Evolutionary conservation across 2,113 vertebrate species (phyloP).

Genomic region (Cinclus mexicanus): DNA sequence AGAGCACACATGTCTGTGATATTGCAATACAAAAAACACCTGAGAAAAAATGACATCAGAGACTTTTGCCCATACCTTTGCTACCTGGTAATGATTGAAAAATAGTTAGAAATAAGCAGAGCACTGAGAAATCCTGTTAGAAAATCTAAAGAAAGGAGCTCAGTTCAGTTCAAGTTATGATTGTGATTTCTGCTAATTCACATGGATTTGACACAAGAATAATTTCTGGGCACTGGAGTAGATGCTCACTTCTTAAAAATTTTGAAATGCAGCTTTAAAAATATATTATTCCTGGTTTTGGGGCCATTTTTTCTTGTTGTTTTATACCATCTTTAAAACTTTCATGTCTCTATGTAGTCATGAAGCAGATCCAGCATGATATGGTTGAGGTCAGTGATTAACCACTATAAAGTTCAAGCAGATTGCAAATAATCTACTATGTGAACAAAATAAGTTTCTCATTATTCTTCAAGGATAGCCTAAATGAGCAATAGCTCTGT

Average conservation of each 20-base stretch:
- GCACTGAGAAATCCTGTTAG: background rate
- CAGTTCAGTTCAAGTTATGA: background rate
- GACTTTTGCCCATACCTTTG: background rate
- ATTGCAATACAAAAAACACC: accelerated
- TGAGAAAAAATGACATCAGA: background rate
- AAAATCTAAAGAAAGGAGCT: background rate
- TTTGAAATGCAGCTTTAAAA: background rate
- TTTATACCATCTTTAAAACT: background rate
- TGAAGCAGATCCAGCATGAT: background rate
- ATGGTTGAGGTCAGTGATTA: background rate
- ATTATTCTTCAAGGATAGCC: slow-evolving; percentile 14
- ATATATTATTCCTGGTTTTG: background rate
- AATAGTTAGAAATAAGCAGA: background rate
- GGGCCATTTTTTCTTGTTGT: background rate
- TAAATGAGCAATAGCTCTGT: background rate
- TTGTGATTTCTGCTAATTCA: background rate
- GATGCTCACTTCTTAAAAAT: background rate
- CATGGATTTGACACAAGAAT: background rate
- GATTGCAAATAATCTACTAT: background rate
- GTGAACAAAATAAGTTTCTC: slow-evolving; percentile 19
- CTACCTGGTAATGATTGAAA: background rate
- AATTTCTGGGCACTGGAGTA: background rate
- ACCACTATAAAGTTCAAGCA: background rate
- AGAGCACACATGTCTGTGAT: background rate
- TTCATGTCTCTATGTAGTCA: background rate